These are phyloP conservation scores for Eupithecia vulgata DNA, from an alignment of 2,888 invertebrate species.

Conservation along the genomic window DNA sequence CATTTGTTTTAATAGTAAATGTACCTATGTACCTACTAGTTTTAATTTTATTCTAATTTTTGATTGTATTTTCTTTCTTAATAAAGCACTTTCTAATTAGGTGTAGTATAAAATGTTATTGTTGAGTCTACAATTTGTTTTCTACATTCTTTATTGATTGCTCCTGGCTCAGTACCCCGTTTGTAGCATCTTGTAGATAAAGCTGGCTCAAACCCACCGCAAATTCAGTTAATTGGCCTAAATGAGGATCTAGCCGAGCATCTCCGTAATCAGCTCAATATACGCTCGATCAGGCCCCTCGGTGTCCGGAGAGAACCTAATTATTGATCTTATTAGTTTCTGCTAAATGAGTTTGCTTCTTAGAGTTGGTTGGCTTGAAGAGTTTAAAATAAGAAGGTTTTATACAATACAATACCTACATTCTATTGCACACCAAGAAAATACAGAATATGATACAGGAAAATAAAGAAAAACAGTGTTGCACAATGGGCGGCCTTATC, in stretches of 20 bases:
- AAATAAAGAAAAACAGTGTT: too few relatives aligned
- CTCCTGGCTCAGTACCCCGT: neutral
- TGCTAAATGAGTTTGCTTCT: neutral
- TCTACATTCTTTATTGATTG: neutral
- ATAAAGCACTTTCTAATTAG: too few relatives aligned
- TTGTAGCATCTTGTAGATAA: neutral
- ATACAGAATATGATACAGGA: too few relatives aligned
- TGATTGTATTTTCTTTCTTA: too few relatives aligned
- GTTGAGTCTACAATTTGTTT: neutral
- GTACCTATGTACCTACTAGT: too few relatives aligned
- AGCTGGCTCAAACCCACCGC: neutral
- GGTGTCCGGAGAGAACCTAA: constrained; percentile 18
- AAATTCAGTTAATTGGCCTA: neutral
- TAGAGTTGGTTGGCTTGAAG: neutral
- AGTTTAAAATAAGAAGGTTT: neutral
- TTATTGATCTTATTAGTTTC: constrained; percentile 22
- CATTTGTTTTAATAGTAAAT: too few relatives aligned
- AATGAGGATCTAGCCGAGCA: neutral
- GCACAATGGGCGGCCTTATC: too few relatives aligned
- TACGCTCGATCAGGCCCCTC: constrained; percentile 7
- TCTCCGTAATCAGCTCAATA: constrained; percentile 23
- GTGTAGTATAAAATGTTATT: too few relatives aligned
- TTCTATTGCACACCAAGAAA: too few relatives aligned
- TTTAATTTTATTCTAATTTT: too few relatives aligned
- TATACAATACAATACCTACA: too few relatives aligned